Percentiles rank a stretch among this genome's conserved stretches.
Conservation (phyloP, 2,888 invertebrate species). For the Mythimna pallens region DNA sequence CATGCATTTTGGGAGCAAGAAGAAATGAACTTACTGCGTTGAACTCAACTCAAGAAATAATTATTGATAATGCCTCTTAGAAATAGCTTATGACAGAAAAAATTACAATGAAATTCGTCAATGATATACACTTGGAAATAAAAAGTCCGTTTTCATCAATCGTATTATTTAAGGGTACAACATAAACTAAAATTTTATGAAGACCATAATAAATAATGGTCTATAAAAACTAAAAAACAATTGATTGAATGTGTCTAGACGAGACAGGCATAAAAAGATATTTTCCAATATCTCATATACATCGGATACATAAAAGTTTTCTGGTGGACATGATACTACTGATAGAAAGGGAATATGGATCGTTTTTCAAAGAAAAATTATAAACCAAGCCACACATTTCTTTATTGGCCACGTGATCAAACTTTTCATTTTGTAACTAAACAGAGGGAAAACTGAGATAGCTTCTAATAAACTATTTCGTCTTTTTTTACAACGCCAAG, state of each 20-base stretch:
- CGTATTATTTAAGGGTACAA: conserved; percentile 1
- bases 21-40: conserved; percentile 1
- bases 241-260: conserved; percentile 43
- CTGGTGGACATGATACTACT: neutral
- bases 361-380: neutral
- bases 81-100: neutral
- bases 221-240: conserved; percentile 27
- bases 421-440: too few relatives aligned
- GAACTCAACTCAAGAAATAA: neutral
- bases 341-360: neutral
- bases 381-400: too few relatives aligned
- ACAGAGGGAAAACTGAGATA: too few relatives aligned
- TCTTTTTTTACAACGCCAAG: too few relatives aligned
- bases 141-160: neutral
- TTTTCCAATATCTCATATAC: conserved; percentile 32
- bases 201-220: conserved; percentile 8
- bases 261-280: conserved; percentile 29
- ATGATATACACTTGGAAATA: neutral
- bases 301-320: neutral
- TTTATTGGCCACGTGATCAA: too few relatives aligned
- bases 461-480: too few relatives aligned
- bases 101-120: neutral
- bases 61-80: neutral
- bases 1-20: conserved; percentile 49
- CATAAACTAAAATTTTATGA: conserved; percentile 22